Evolutionary conservation across 2,113 vertebrate genomes (phyloP).

Genomic region (Paraplagusia blochii): DNA sequence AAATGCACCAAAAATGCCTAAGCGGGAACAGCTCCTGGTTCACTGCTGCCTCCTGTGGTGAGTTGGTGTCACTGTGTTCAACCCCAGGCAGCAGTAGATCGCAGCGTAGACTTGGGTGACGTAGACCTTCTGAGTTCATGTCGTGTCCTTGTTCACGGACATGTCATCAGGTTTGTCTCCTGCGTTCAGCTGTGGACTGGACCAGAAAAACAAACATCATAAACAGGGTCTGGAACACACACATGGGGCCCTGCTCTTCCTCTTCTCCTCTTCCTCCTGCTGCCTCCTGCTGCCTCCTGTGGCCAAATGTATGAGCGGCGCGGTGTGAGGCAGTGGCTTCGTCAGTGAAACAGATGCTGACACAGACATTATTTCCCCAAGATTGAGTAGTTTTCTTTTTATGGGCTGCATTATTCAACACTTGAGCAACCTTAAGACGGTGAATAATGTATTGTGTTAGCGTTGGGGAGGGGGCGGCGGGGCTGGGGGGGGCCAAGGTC

Average conservation of each 20-base stretch:
- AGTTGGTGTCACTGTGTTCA: no score
- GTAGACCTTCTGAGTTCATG: no score
- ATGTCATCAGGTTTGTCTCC: conserved; percentile 1
- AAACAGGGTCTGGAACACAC: neutral
- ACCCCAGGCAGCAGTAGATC: no score
- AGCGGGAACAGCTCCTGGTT: no score
- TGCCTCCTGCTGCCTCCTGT: conserved; percentile 14
- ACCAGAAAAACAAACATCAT: neutral
- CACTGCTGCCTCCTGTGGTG: no score
- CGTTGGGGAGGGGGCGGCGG: conserved; percentile 39
- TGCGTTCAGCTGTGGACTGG: conserved; percentile 15
- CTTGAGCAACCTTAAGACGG: conserved; percentile 53
- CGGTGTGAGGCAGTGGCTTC: conserved; percentile 8
- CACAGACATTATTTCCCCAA: conserved; percentile 47
- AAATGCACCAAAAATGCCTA: no score
- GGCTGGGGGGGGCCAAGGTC: conserved; percentile 43
- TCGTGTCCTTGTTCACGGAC: no score
- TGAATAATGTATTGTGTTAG: conserved; percentile 72
- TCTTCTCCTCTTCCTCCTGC: conserved; percentile 20
- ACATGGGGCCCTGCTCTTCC: conserved; percentile 16
- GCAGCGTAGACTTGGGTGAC: no score
- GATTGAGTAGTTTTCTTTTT: conserved; percentile 46
- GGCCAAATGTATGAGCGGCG: conserved; percentile 16
- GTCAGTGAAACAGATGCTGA: conserved; percentile 52
- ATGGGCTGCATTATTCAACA: conserved; percentile 63